phyloP scores from a whole-genome alignment of 2,113 vertebrate species.

The Parotia lawesii region DNA sequence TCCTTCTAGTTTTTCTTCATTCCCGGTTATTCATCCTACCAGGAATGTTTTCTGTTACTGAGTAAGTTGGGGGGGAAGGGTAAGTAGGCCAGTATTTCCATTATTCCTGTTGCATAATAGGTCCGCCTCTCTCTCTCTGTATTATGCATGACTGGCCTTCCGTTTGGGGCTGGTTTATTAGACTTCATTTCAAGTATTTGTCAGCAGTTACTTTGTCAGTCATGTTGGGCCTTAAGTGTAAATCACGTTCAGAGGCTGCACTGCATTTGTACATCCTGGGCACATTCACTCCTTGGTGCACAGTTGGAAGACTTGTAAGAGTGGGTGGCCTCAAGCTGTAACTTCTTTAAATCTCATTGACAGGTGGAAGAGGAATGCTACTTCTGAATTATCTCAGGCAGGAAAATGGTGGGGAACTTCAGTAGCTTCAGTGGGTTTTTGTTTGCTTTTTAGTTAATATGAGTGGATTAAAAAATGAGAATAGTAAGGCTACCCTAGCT shows the following conservation, averaged over 20 bases:
- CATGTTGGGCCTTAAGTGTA: background rate
- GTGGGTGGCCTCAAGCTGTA: background rate
- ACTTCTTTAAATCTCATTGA: background rate
- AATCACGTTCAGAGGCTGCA: background rate
- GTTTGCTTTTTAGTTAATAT: background rate
- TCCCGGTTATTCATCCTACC: background rate
- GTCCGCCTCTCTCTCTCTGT: background rate
- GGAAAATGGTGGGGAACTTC: background rate
- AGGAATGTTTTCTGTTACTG: background rate
- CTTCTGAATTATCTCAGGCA: background rate
- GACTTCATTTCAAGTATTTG: background rate
- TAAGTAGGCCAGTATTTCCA: background rate
- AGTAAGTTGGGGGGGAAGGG: background rate
- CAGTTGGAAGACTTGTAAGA: background rate
- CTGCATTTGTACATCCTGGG: background rate
- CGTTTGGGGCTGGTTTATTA: background rate
- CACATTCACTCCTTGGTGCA: fast-evolving
- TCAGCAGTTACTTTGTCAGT: background rate
- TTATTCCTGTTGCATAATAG: background rate
- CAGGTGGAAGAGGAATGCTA: background rate
- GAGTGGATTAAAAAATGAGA: background rate
- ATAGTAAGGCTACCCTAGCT: background rate
- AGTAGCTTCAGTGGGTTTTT: background rate
- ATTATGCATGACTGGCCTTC: background rate
- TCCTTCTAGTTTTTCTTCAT: background rate